A percentile compares a stretch with the other conserved stretches of the same genome.
These are phyloP conservation scores for Conger conger DNA, from an alignment of 2,113 vertebrate species.

Conservation along the genomic window DNA sequence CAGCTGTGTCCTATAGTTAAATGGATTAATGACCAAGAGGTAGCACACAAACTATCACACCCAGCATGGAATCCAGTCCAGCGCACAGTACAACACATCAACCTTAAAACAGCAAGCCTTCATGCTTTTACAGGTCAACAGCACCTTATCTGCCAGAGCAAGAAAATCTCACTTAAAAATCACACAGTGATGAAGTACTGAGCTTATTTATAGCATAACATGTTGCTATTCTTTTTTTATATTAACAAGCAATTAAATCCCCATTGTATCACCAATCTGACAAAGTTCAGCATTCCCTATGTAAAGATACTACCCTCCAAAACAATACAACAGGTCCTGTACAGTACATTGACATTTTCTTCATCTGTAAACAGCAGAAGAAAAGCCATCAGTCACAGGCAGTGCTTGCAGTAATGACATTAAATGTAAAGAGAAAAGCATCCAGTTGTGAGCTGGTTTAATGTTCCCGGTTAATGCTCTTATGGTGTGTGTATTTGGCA, in stretches of 20 bases:
- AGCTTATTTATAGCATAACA: not conserved
- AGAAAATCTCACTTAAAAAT: too few species aligned
- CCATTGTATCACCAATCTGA: not conserved
- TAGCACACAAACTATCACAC: too few species aligned
- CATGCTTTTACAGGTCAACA: not conserved
- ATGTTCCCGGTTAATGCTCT: not conserved
- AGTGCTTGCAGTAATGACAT: not conserved
- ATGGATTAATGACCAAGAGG: too few species aligned
- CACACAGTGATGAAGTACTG: too few species aligned
- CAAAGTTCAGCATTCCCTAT: not conserved
- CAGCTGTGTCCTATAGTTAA: too few species aligned
- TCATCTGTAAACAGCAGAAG: not conserved
- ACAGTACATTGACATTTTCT: not conserved
- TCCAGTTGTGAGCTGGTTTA: not conserved
- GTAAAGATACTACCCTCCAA: not conserved
- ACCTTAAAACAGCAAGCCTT: not conserved
- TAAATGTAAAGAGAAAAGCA: not conserved
- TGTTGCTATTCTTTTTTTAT: too few species aligned
- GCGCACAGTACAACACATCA: too few species aligned
- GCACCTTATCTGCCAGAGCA: too few species aligned
- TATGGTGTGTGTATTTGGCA: not conserved
- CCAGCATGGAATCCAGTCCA: too few species aligned
- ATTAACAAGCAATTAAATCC: not conserved
- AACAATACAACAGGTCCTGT: not conserved
- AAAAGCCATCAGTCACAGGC: not conserved